A percentile compares a stretch with the other conserved stretches of the same genome.
Evolutionary conservation across 2,888 invertebrate genomes (phyloP).

Genomic region (Biston betularia): DNA sequence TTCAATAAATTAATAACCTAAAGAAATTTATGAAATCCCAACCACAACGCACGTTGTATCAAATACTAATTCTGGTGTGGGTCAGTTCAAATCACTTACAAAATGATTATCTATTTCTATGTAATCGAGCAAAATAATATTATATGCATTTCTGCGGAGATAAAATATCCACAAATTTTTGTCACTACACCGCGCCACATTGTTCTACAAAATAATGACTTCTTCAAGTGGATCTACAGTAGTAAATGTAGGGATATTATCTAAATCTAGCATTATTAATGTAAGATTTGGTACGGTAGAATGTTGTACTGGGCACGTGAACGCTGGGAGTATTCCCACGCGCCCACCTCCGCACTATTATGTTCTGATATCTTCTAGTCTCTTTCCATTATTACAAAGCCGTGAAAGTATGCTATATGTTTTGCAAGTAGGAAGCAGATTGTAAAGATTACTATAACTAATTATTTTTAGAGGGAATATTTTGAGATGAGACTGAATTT

Average conservation of each 20-base stretch:
- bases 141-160: conserved; percentile 21
- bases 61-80: no score
- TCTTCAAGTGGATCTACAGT: conserved; percentile 54
- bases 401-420: conserved; percentile 80
- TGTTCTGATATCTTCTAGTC: conserved; percentile 84
- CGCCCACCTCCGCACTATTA: conserved; percentile 84
- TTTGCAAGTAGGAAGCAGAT: conserved; percentile 71
- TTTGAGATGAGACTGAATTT: no score
- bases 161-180: conserved; percentile 24
- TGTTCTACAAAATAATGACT: conserved; percentile 49
- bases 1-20: conserved; percentile 4
- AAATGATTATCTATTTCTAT: background rate
- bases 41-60: no score
- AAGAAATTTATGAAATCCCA: conserved; percentile 1
- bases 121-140: conserved; percentile 21
- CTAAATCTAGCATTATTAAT: conserved; percentile 81
- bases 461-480: no score
- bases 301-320: conserved; percentile 79
- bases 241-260: conserved; percentile 62
- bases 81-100: background rate
- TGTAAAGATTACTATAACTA: conserved; percentile 36
- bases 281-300: conserved; percentile 78
- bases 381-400: conserved; percentile 82
- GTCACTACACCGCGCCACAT: no score
- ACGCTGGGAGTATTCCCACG: conserved; percentile 86